Conservation (phyloP, 2,113 vertebrate species). For the Petrocephalus microphthalmus region DNA sequence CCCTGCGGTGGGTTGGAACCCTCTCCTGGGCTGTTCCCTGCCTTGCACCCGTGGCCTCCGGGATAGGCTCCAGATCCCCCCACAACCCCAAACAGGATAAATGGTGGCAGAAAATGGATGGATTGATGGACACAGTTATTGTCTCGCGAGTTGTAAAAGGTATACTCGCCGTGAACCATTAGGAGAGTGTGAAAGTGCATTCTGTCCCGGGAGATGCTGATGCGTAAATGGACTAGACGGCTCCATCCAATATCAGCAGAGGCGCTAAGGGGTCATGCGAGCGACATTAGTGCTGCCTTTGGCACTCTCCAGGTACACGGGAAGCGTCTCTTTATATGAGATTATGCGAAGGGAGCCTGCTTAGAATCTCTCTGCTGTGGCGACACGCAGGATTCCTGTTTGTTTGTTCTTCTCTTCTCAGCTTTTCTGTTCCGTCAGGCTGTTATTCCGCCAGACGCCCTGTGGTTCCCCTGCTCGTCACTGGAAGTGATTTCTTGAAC, state of each 20-base stretch:
- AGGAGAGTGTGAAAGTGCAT: not conserved
- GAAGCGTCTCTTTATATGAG: not conserved
- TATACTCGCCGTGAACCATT: not conserved
- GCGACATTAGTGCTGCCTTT: not conserved
- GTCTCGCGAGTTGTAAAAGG: not conserved
- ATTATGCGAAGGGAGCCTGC: not conserved
- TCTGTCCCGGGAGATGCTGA: not conserved
- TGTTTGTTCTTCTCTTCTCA: not conserved
- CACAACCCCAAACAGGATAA: not conserved
- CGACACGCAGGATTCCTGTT: not conserved
- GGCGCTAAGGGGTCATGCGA: not conserved
- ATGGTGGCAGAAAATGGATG: not conserved
- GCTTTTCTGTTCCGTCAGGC: not conserved
- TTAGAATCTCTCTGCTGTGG: not conserved
- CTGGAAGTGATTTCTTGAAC: slow-evolving; percentile 1
- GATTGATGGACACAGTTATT: not conserved
- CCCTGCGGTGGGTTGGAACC: not conserved
- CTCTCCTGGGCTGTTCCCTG: too few relatives aligned
- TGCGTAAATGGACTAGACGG: slow-evolving; percentile 13
- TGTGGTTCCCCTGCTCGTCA: not conserved
- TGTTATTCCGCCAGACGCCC: not conserved
- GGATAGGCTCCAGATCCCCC: not conserved
- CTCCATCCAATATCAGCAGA: not conserved
- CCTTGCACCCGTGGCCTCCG: not conserved
- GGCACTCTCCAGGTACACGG: not conserved